A percentile compares a stretch with the other conserved stretches of the same genome.
These are phyloP conservation scores for Anoncus sp. DNA, from an alignment of 2,888 invertebrate species.

Conservation along the genomic window DNA sequence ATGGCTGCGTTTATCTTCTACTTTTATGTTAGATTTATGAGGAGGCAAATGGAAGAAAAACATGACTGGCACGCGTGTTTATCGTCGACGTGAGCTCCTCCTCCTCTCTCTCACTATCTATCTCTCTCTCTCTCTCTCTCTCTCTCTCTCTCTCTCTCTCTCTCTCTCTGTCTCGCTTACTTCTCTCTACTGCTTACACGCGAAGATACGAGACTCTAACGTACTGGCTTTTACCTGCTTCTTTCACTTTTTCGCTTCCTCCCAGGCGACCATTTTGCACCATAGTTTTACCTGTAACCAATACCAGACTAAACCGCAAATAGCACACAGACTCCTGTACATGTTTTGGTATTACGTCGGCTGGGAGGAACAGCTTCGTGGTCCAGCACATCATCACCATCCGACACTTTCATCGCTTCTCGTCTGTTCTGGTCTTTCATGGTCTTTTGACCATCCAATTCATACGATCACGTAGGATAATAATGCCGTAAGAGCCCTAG, in stretches of 20 bases:
- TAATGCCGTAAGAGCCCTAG: conserved; percentile 61
- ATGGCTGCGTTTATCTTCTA: conserved; percentile 67
- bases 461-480: conserved; percentile 75
- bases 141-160: not conserved
- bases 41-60: conserved; percentile 81
- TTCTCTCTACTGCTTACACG: not conserved
- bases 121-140: too few relatives aligned
- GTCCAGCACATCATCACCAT: conserved; percentile 39
- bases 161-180: not conserved
- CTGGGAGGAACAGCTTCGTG: not conserved
- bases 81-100: conserved; percentile 76
- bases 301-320: conserved; percentile 8
- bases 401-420: conserved; percentile 39
- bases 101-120: too few relatives aligned
- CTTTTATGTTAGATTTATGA: conserved; percentile 81
- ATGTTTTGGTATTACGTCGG: not conserved
- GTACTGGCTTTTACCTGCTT: conserved; percentile 11
- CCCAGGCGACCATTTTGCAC: conserved; percentile 21
- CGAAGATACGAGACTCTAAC: conserved; percentile 7
- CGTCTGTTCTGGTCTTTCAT: conserved; percentile 4
- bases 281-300: conserved; percentile 7
- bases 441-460: conserved; percentile 18
- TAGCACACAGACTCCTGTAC: conserved; percentile 7
- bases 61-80: conserved; percentile 80
- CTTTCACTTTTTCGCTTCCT: conserved; percentile 21